Conservation (phyloP, 1,140 invertebrate genomes). For the Panulirus ornatus region DNA sequence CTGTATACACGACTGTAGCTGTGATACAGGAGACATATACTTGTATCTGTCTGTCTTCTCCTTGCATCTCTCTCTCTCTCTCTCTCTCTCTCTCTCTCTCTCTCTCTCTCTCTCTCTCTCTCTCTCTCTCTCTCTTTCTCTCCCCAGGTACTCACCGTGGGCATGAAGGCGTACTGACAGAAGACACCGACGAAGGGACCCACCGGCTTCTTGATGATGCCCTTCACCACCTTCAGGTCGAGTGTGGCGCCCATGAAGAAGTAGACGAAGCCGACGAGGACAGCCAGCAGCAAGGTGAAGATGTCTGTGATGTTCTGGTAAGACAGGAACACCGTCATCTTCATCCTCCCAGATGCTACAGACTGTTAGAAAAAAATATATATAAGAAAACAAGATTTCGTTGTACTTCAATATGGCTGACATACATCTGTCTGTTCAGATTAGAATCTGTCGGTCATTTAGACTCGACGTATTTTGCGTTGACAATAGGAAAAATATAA, state of each 20-base stretch:
- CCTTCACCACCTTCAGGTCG: slow-evolving; percentile 78
- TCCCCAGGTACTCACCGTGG: slow-evolving; percentile 31
- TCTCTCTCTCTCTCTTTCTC: not conserved
- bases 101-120: slow-evolving; percentile 1
- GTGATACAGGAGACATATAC: no score
- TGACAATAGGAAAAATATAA: no score
- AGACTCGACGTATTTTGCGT: no score
- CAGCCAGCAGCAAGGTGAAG: slow-evolving; percentile 18
- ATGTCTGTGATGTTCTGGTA: not conserved
- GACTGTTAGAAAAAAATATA: slow-evolving; percentile 32
- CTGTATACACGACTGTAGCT: no score
- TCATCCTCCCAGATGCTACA: not conserved
- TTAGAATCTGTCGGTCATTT: no score
- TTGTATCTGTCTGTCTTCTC: not conserved
- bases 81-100: not conserved
- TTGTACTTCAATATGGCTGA: no score
- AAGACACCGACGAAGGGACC: slow-evolving; percentile 77
- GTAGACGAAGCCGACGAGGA: slow-evolving; percentile 33
- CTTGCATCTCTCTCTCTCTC: not conserved
- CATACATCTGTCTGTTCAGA: no score
- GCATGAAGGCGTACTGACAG: slow-evolving; percentile 59
- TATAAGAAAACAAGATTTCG: not conserved
- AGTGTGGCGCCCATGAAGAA: slow-evolving; percentile 78
- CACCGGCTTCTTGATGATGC: slow-evolving; percentile 77
- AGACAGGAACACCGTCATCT: slow-evolving; percentile 23